A percentile compares a stretch with the other conserved stretches of the same genome.
Conservation (phyloP, 2,113 vertebrate genomes). For the Mugil cephalus region DNA sequence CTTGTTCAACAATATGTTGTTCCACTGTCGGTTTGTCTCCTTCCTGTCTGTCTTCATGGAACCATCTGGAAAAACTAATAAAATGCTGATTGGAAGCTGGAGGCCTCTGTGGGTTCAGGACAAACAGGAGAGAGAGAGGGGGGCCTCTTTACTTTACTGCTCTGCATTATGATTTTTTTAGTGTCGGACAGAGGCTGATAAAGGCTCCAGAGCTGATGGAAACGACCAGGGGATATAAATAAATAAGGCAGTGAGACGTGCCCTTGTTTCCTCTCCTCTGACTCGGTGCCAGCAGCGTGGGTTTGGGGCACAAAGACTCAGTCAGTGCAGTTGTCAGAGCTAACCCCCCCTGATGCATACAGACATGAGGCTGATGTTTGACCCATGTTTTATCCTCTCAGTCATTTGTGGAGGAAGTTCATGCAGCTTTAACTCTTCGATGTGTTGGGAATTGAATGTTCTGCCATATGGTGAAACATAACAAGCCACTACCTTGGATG, state of each 20-base stretch:
- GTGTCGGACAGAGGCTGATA: slow-evolving; percentile 55
- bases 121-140: slow-evolving; percentile 47
- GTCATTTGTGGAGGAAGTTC: slow-evolving; percentile 59
- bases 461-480: neutral
- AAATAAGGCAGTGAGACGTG: slow-evolving; percentile 68
- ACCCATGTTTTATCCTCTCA: slow-evolving; percentile 50
- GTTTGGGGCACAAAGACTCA: slow-evolving; percentile 76
- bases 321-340: slow-evolving; percentile 69
- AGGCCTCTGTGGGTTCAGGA: slow-evolving; percentile 56
- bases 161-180: slow-evolving; percentile 60
- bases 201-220: slow-evolving; percentile 59
- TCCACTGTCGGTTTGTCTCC: slow-evolving; percentile 28
- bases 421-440: slow-evolving; percentile 4
- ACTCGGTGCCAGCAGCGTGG: slow-evolving; percentile 74
- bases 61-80: slow-evolving; percentile 72
- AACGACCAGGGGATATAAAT: slow-evolving; percentile 58
- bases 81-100: slow-evolving; percentile 61
- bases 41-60: slow-evolving; percentile 55
- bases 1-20: slow-evolving; percentile 11
- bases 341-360: slow-evolving; percentile 49
- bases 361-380: slow-evolving; percentile 36
- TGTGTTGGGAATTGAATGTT: slow-evolving; percentile 4
- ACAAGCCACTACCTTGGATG: too few relatives aligned
- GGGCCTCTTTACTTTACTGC: slow-evolving; percentile 42
- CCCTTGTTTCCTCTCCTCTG: slow-evolving; percentile 79